phyloP scores from a whole-genome alignment of 2,113 vertebrate genomes.

The Cyanocitta stelleri region DNA sequence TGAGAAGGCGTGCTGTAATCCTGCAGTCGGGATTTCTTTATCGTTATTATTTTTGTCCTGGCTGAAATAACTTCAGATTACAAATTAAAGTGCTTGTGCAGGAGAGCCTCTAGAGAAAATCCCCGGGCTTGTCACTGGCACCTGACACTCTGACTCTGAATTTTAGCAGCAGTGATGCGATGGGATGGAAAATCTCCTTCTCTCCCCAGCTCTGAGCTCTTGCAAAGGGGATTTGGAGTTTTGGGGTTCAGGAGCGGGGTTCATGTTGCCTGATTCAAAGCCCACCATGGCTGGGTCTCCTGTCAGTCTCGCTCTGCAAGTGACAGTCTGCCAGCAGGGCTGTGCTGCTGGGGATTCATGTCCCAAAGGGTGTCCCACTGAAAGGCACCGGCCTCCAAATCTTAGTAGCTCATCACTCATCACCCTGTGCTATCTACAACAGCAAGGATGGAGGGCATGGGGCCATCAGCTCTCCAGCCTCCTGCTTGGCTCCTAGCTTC shows the following conservation, averaged over 20 bases:
- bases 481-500: background rate
- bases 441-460: background rate
- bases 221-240: background rate
- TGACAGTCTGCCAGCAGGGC: background rate
- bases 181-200: background rate
- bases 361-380: background rate
- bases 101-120: background rate
- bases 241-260: background rate
- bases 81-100: conserved; percentile 5
- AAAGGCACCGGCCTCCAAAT: background rate
- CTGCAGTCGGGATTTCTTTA: background rate
- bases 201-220: background rate
- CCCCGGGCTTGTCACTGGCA: background rate
- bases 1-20: background rate
- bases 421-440: background rate
- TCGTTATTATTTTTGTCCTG: background rate
- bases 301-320: background rate
- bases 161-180: background rate
- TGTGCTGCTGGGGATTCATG: background rate
- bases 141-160: background rate
- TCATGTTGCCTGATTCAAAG: background rate
- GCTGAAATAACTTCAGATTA: conserved; percentile 19
- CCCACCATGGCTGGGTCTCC: accelerated
- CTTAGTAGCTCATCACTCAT: background rate
- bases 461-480: background rate